Base-by-base conservation (phyloP, 2,888 invertebrate species). In the Nycteola revayana region DNA sequence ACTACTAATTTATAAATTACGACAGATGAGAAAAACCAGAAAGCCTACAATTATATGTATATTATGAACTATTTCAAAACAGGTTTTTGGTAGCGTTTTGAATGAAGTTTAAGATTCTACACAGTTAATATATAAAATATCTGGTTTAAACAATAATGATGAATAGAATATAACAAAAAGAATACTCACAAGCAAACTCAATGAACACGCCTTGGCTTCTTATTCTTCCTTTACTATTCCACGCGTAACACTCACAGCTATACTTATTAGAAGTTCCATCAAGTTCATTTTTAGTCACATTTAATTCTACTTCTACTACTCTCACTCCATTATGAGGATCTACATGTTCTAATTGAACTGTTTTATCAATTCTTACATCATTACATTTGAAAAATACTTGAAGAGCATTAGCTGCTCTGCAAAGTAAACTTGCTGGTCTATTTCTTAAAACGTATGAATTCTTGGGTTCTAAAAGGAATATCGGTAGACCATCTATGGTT, bases 351-450 rank as follows among this genome's bases (percentile, higher is more conserved):
- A 92, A 90, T 49, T 93, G 92, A 23, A 90, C 89, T 29, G 93
- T 91, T 36, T 76, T 84, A 34, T 90, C 90, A 1, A 70, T 70
- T 41, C 84, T 83, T 0, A 89, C 89, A 28, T 92, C 93, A 72
- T 96, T 96, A 78, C 97, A 97, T 65, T 93, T 92, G 84, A 96
- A 96, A 69, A 74, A 85, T 7, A 92, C 93, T 77, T 95, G 93
- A n/a, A 97, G 90, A 9, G 98, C 96, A 77, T 97, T 95, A 3
- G 96, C 94, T 0, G 97, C 98, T 60, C 94, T 92, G 72, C 99
- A 99, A 31, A 93, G 91, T 18, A 99, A 86, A 1, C 92, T 93
- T 0, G 97, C 97, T 18, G 98, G 96, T 59, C 96, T 94, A 64
- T 94, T 96, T 70, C 96, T 94, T 24, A 97, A 92, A 42, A 98